Evolutionary conservation across 2,888 invertebrate species (phyloP).

Genomic region (Yponomeuta sedellus): DNA sequence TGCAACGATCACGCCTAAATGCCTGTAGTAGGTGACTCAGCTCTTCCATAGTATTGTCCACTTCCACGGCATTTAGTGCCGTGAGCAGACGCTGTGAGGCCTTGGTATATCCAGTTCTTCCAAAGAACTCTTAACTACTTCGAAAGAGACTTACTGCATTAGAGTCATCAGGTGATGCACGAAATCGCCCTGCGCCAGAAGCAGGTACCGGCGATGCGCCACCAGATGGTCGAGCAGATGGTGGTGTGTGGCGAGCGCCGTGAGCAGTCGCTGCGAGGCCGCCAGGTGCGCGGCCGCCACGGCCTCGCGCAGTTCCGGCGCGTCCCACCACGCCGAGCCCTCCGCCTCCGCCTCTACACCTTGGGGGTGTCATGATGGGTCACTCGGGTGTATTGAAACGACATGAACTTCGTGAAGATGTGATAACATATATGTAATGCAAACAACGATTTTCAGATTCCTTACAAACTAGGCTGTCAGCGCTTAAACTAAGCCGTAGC

Average conservation of each 20-base stretch:
- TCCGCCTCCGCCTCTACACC: slow-evolving; percentile 1
- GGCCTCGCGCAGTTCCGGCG: slow-evolving; percentile 82
- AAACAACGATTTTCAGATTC: too few species aligned
- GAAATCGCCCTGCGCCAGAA: slow-evolving; percentile 97
- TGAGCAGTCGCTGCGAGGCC: slow-evolving; percentile 90
- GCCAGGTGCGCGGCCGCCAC: slow-evolving; percentile 91
- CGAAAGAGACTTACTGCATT: slow-evolving; percentile 81
- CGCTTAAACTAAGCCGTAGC: too few species aligned
- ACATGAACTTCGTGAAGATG: not conserved
- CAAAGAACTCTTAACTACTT: not conserved
- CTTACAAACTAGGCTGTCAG: too few species aligned
- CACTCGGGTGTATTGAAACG: not conserved
- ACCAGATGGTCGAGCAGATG: slow-evolving; percentile 93
- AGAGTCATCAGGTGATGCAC: slow-evolving; percentile 95
- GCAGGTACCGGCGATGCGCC: slow-evolving; percentile 91
- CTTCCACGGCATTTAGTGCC: too few species aligned
- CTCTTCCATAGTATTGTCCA: too few species aligned
- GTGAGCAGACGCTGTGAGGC: too few species aligned
- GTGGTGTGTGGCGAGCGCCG: slow-evolving; percentile 91
- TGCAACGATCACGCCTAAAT: too few species aligned
- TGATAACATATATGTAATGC: too few species aligned
- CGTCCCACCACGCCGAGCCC: slow-evolving; percentile 64
- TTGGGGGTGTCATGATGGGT: too few species aligned
- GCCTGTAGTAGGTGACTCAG: too few species aligned
- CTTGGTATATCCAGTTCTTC: slow-evolving; percentile 81